A percentile compares a stretch with the other conserved stretches of the same genome.
phyloP scores from a whole-genome alignment of 2,797 vertebrate species.

The Lepidocolaptes lacrymiger region DNA sequence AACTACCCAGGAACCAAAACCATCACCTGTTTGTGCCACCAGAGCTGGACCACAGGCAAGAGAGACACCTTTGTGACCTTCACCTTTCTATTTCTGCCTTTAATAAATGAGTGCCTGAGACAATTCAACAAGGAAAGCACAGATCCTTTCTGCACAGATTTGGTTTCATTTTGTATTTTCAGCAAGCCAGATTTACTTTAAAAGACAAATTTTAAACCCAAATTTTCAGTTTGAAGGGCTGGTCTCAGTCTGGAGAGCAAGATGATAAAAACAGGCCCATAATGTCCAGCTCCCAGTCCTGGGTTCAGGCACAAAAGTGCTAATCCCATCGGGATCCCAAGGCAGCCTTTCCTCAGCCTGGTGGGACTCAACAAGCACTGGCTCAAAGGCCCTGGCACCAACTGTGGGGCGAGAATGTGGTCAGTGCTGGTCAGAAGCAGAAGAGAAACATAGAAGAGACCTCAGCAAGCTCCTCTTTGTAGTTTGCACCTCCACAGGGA shows the following conservation, averaged over 20 bases:
- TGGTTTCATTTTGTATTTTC: background rate
- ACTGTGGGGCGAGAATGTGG: accelerated
- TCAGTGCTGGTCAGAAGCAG: background rate
- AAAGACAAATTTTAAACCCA: background rate
- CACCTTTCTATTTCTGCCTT: background rate
- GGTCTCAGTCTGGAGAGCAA: background rate
- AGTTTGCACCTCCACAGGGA: background rate
- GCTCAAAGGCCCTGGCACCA: too few relatives aligned
- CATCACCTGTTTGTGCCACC: background rate
- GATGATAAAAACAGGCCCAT: background rate
- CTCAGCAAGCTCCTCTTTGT: background rate
- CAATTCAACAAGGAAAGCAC: background rate
- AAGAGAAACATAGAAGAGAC: background rate
- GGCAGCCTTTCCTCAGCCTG: background rate
- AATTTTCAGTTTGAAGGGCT: background rate
- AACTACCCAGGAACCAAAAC: background rate
- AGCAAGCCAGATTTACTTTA: background rate
- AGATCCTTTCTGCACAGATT: background rate
- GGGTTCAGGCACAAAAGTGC: background rate
- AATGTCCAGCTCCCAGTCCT: background rate
- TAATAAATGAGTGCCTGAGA: background rate
- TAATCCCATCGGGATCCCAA: background rate
- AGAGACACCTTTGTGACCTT: background rate
- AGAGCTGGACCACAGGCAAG: background rate
- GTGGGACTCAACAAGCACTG: background rate